Evolutionary conservation across 2,888 invertebrate genomes (phyloP).

Genomic region (Andrena bucephala): DNA sequence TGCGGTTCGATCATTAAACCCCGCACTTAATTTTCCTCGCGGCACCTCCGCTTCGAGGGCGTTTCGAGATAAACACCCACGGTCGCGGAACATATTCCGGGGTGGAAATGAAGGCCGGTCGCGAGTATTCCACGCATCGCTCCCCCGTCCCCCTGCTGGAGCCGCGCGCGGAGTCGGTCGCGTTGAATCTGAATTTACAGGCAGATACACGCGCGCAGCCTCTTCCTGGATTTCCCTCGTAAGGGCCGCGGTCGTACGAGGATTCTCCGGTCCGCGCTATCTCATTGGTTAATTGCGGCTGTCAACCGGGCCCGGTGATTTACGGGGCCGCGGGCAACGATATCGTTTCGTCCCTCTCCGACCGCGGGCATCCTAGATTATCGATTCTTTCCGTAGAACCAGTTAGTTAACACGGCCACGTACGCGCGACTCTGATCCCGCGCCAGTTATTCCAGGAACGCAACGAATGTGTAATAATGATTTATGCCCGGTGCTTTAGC

Average conservation of each 20-base stretch:
- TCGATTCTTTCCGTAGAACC: conserved; percentile 69
- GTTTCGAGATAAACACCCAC: conserved; percentile 48
- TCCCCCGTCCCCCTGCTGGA: neutral
- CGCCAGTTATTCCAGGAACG: conserved; percentile 34
- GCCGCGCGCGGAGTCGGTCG: neutral
- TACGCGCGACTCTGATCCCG: conserved; percentile 34
- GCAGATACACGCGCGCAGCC: neutral
- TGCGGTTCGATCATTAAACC: conserved; percentile 65
- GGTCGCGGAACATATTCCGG: conserved; percentile 18
- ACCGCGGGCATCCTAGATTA: conserved; percentile 70
- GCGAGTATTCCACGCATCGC: neutral
- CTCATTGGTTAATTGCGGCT: conserved; percentile 81
- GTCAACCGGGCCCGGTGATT: conserved; percentile 73
- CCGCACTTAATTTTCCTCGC: conserved; percentile 56
- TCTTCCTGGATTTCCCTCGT: conserved; percentile 42
- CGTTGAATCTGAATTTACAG: conserved; percentile 41
- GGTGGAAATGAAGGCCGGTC: neutral
- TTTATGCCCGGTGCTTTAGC: conserved; percentile 31
- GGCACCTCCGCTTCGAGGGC: conserved; percentile 24
- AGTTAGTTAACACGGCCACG: conserved; percentile 64
- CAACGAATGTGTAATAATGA: conserved; percentile 55
- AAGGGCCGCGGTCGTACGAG: conserved; percentile 32
- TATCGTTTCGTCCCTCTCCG: conserved; percentile 69
- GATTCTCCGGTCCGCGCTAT: conserved; percentile 67
- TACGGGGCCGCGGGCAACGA: conserved; percentile 69